These are phyloP conservation scores for Melipona bicolor DNA, from an alignment of 2,888 invertebrate species.

Conservation along the genomic window DNA sequence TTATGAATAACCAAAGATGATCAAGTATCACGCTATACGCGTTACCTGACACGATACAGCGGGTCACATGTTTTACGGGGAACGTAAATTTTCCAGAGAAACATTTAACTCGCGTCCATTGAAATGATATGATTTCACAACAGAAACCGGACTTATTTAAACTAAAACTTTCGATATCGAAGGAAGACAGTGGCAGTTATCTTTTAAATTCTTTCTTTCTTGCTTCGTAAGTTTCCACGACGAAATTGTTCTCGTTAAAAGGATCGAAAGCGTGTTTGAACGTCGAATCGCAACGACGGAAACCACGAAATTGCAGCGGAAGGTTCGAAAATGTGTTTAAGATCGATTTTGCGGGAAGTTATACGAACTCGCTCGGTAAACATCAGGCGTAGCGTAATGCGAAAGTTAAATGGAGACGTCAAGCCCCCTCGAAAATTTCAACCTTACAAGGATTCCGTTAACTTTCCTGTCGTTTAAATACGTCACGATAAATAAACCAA, in stretches of 20 bases:
- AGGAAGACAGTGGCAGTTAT: no score
- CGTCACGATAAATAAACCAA: conserved; percentile 20
- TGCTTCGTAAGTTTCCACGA: background rate
- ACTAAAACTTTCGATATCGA: no score
- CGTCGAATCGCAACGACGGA: background rate
- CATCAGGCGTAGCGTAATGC: conserved; percentile 13
- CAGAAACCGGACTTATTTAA: no score
- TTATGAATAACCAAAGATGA: background rate
- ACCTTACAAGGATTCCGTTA: conserved; percentile 5
- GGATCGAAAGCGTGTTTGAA: background rate
- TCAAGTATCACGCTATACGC: background rate
- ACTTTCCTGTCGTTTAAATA: conserved; percentile 17
- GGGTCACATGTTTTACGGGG: background rate
- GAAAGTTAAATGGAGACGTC: conserved; percentile 48
- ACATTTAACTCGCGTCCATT: no score
- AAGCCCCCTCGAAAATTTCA: conserved; percentile 37
- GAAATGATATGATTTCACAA: no score
- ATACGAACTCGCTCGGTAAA: background rate
- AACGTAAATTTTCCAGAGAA: no score
- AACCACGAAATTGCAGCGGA: background rate
- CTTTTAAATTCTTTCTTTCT: no score
- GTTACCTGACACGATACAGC: background rate
- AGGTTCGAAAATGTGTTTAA: background rate
- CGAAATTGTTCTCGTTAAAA: background rate
- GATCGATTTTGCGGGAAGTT: conserved; percentile 3